Evolutionary conservation across 2,888 invertebrate genomes (phyloP), one percentile per base, ranked within the genome.

Genomic region (Eupithecia dodoneata): DNA sequence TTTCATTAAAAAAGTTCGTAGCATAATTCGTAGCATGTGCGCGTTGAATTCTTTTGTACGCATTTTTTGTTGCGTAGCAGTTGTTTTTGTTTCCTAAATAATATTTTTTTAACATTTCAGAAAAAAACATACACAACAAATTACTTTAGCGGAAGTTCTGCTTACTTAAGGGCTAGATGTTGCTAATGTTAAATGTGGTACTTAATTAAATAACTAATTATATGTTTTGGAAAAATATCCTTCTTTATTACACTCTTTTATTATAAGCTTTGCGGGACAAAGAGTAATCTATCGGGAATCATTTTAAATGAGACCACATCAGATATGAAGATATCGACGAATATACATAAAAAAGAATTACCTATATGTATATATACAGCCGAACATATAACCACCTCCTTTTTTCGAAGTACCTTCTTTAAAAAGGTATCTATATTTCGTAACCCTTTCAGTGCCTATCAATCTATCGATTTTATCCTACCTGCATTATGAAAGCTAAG

Each of bases 31-130:
- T 76, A 76, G 76, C 69, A 70, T 47, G 74, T 59, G 66, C 76
- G 74, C 76, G 76, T 77, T 72, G 18, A 77, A n/a, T 41, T 74
- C 74, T 74, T 77, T 73, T 75, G 4, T 44, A 65, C 18, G 3
- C 70, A 6, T 42, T 42, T 42, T 42, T 66, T 66, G 41, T 66
- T 18, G 66, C 41, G 15, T 41, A 65, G 30, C 65, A 41, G 30
- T 13, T 41, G 18, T 65, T 65, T 66, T 63, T 63, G 9, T 52
- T 52, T 52, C 7, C 30, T 30, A 30, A 10, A 47, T 59, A 7
- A 55, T n/a, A 7, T 55, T n/a, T 59, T 18, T 18, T 3, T 7
- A 55, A 30, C 6, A 59, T 59, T 18, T 59, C 18, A 18, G 6
- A n/a, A n/a, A n/a, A 59, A 59, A 9, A 30, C 30, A 30, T 9